A percentile compares a stretch with the other conserved stretches of the same genome.
Evolutionary conservation across 2,113 vertebrate genomes (phyloP).

Genomic region (Entomyzon cyanotis): DNA sequence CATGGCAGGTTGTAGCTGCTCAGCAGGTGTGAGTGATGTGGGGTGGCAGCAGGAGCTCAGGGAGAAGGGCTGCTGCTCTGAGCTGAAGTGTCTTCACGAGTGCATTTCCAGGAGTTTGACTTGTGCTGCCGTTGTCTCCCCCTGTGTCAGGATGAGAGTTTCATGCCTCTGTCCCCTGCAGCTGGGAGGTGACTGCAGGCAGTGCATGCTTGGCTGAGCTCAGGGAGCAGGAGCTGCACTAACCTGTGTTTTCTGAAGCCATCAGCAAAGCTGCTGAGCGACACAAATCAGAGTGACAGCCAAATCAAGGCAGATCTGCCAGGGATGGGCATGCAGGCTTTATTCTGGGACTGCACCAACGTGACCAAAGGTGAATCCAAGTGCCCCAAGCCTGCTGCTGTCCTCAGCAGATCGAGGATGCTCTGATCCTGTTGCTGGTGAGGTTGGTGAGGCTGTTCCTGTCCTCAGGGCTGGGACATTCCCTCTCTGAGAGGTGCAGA

Average conservation of each 20-base stretch:
- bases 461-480: background rate
- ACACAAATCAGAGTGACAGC: background rate
- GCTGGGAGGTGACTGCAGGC: background rate
- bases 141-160: background rate
- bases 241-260: background rate
- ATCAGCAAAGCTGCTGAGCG: background rate
- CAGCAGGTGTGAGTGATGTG: background rate
- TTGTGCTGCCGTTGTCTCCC: background rate
- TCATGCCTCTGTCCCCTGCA: background rate
- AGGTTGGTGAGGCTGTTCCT: background rate
- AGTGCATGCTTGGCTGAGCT: background rate
- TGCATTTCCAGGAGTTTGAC: background rate
- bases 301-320: background rate
- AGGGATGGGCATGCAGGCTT: background rate
- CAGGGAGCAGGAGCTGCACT: background rate
- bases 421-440: background rate
- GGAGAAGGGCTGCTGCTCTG: background rate
- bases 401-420: fast-evolving
- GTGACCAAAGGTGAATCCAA: background rate
- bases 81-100: background rate
- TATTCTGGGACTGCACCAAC: background rate
- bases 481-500: background rate
- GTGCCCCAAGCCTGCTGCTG: background rate
- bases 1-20: background rate
- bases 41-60: background rate